A percentile compares a stretch with the other conserved stretches of the same genome.
Evolutionary conservation across 2,888 invertebrate genomes (phyloP).

Genomic region (Agrotis ipsilon): DNA sequence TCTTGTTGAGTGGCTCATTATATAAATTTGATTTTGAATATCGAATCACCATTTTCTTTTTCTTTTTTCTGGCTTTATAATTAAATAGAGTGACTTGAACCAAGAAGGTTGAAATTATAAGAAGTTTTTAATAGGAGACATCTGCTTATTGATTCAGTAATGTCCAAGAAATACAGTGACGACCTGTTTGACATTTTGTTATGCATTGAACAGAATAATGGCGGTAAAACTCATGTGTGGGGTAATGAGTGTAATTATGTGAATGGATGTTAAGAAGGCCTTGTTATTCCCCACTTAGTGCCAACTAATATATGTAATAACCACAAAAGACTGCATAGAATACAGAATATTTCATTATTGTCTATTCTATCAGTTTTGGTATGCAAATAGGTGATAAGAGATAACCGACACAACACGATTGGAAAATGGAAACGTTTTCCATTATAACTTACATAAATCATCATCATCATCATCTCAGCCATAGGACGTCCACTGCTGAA

Average conservation of each 20-base stretch:
- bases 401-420: neutral
- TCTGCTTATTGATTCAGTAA: constrained; percentile 46
- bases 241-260: constrained; percentile 52
- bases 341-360: constrained; percentile 9
- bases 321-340: constrained; percentile 27
- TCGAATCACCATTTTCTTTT: constrained; percentile 56
- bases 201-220: constrained; percentile 42
- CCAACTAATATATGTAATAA: constrained; percentile 21
- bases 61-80: constrained; percentile 42
- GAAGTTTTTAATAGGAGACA: constrained; percentile 33
- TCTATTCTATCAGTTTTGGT: constrained; percentile 1
- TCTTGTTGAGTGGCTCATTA: constrained; percentile 77
- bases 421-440: neutral
- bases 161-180: constrained; percentile 39
- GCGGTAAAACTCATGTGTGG: constrained; percentile 38
- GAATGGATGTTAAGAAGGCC: constrained; percentile 50
- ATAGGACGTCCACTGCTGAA: no score
- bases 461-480: no score
- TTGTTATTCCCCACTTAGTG: constrained; percentile 50
- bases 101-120: constrained; percentile 39
- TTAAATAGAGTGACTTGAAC: constrained; percentile 33
- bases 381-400: neutral
- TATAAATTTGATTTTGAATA: constrained; percentile 74
- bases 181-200: constrained; percentile 56
- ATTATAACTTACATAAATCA: no score